These are phyloP conservation scores for Forficula auricularia DNA, from an alignment of 1,140 invertebrate species.

Conservation along the genomic window DNA sequence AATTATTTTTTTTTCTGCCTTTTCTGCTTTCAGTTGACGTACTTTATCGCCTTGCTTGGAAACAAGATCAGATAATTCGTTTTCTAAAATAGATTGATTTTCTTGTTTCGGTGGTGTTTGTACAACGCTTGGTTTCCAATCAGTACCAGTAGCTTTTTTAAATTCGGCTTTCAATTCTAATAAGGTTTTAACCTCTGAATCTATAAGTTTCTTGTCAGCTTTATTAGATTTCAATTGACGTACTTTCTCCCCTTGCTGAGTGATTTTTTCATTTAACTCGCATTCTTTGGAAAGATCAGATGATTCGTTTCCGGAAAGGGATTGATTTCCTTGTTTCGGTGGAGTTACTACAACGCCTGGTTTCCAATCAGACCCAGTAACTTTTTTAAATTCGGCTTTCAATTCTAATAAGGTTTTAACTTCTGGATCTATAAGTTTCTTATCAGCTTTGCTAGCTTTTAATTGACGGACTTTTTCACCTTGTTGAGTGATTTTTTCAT, in stretches of 20 bases:
- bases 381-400: conserved; percentile 51
- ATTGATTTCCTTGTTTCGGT: background rate
- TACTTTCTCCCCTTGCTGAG: conserved; percentile 50
- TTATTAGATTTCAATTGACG: conserved; percentile 50
- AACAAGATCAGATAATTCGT: too few species aligned
- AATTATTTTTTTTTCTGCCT: conserved; percentile 35
- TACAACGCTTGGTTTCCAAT: conserved; percentile 26
- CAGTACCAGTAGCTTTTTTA: conserved; percentile 51
- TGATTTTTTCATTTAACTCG: conserved; percentile 20
- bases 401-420: conserved; percentile 48
- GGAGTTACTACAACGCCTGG: conserved; percentile 23
- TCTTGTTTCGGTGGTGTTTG: conserved; percentile 9
- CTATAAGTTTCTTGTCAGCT: conserved; percentile 38
- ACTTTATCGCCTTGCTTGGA: conserved; percentile 56
- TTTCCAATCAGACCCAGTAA: conserved; percentile 45
- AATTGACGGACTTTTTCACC: conserved; percentile 30
- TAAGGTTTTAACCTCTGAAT: conserved; percentile 51
- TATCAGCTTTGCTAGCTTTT: conserved; percentile 22
- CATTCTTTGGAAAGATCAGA: too few species aligned
- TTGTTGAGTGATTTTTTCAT: conserved; percentile 13
- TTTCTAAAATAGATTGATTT: conserved; percentile 5
- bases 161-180: conserved; percentile 61
- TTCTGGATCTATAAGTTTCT: conserved; percentile 33
- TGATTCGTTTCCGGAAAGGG: background rate
- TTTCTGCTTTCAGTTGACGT: conserved; percentile 41